Percentiles rank a stretch among this genome's conserved stretches.
Conservation (phyloP, 1,140 invertebrate genomes). For the Pogonomyrmex californicus region DNA sequence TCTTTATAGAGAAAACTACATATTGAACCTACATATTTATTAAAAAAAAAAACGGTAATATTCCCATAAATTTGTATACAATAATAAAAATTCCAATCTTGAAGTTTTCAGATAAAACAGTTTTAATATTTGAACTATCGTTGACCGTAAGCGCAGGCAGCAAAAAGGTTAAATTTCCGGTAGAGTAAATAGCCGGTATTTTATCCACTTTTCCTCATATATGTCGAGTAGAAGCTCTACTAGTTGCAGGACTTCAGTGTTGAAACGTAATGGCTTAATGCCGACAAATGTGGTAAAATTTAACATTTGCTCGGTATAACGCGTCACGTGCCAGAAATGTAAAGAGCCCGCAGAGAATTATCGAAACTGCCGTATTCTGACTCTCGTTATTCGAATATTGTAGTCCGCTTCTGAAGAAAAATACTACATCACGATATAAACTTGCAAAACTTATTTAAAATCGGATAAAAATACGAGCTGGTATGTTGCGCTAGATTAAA, state of each 20-base stretch:
- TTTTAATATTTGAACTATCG: constrained; percentile 19
- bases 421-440: background rate
- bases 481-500: background rate
- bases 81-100: background rate
- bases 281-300: constrained; percentile 23
- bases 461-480: background rate
- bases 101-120: background rate
- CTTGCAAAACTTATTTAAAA: background rate
- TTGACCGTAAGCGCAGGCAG: background rate
- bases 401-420: background rate
- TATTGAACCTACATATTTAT: background rate
- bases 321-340: background rate
- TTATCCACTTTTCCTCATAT: constrained; percentile 7
- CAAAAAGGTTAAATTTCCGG: constrained; percentile 17
- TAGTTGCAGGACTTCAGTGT: constrained; percentile 1
- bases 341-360: constrained; percentile 29
- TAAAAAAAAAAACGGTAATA: background rate
- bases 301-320: constrained; percentile 26
- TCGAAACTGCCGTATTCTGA: background rate
- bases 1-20: background rate
- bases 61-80: background rate
- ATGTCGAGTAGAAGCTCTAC: constrained; percentile 1
- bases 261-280: constrained; percentile 23
- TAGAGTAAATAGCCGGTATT: constrained; percentile 17
- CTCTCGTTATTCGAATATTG: constrained; percentile 19